A percentile compares a stretch with the other conserved stretches of the same genome.
These are phyloP conservation scores for Drosophila funebris DNA, from an alignment of 1,140 invertebrate genomes.

Conservation along the genomic window DNA sequence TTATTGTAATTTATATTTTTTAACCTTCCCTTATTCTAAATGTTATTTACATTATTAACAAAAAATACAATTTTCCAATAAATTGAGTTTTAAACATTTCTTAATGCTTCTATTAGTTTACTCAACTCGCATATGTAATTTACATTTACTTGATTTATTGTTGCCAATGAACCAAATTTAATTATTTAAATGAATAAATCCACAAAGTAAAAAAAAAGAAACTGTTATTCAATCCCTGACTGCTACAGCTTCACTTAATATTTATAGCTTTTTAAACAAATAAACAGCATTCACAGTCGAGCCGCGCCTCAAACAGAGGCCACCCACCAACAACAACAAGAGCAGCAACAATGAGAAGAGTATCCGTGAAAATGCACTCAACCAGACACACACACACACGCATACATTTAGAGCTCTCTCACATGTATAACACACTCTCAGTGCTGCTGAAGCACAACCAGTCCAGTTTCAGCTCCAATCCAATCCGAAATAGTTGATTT, in stretches of 20 bases:
- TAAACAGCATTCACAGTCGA: slow-evolving; percentile 75
- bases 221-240: slow-evolving; percentile 15
- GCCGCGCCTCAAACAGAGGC: slow-evolving; percentile 42
- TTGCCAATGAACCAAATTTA: slow-evolving; percentile 41
- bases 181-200: slow-evolving; percentile 68
- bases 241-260: slow-evolving; percentile 62
- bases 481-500: slow-evolving; percentile 83
- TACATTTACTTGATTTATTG: slow-evolving; percentile 49
- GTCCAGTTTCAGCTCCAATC: slow-evolving; percentile 77
- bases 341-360: slow-evolving; percentile 5
- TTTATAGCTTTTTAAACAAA: slow-evolving; percentile 84
- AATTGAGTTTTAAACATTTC: background rate
- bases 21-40: background rate
- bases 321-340: slow-evolving; percentile 53
- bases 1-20: no score
- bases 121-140: background rate
- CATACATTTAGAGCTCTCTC: slow-evolving; percentile 25
- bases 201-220: slow-evolving; percentile 38
- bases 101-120: background rate
- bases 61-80: background rate
- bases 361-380: slow-evolving; percentile 67
- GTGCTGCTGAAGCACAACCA: slow-evolving; percentile 43
- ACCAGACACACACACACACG: slow-evolving; percentile 34
- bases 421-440: slow-evolving; percentile 26
- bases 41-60: background rate